These are phyloP conservation scores for Harmothoe impar DNA, from an alignment of 2,888 invertebrate species.

Conservation along the genomic window DNA sequence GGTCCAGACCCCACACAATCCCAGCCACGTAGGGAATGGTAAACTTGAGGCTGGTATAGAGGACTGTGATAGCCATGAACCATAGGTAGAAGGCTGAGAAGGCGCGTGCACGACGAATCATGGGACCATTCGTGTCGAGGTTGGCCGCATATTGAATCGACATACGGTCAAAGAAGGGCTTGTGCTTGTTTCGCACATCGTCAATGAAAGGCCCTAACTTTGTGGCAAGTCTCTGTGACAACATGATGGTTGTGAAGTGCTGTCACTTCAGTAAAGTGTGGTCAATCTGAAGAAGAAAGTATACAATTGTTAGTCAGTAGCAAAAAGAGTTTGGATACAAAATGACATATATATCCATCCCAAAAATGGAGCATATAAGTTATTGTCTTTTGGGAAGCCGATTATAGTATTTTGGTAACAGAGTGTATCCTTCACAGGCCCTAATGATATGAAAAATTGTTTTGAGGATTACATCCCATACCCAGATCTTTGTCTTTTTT, in stretches of 20 bases:
- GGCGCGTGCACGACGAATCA: neutral
- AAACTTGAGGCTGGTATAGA: constrained; percentile 15
- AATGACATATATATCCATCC: no score
- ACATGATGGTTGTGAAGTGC: neutral
- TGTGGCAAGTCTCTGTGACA: neutral
- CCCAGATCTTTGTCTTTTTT: no score
- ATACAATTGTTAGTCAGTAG: no score
- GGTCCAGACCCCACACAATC: neutral
- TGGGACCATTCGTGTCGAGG: neutral
- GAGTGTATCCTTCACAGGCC: no score
- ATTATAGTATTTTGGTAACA: no score
- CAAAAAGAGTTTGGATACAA: no score
- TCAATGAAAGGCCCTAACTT: neutral
- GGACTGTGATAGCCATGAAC: neutral
- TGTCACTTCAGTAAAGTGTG: no score
- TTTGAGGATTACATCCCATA: no score
- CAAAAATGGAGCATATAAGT: no score
- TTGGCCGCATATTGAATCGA: neutral
- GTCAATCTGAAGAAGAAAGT: no score
- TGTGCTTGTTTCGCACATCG: neutral
- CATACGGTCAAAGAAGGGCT: neutral
- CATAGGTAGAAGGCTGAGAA: constrained; percentile 7
- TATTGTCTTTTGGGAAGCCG: no score
- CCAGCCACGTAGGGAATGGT: neutral
- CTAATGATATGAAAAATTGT: no score